Evolutionary conservation across 2,113 vertebrate genomes (phyloP).

Genomic region (Phyllopteryx taeniolatus): DNA sequence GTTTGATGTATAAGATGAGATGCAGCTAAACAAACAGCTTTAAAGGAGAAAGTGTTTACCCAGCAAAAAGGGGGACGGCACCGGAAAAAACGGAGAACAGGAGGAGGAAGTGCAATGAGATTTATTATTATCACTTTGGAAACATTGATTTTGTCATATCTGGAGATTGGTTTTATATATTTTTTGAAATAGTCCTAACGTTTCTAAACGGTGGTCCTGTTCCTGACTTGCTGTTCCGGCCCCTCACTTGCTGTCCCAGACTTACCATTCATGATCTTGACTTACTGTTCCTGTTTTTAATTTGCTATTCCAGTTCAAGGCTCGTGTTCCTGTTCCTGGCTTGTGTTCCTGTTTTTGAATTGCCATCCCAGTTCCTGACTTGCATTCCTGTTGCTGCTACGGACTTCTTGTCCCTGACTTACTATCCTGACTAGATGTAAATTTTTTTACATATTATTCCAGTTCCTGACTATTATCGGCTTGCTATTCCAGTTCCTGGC

Average conservation of each 20-base stretch:
- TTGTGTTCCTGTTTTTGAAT: neutral
- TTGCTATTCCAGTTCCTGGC: neutral
- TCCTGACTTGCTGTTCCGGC: neutral
- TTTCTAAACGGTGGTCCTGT: neutral
- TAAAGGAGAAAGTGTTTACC: conserved; percentile 50
- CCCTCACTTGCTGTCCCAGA: neutral
- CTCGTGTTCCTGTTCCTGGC: neutral
- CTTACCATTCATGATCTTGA: neutral
- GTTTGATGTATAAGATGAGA: conserved; percentile 63
- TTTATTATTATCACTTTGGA: neutral
- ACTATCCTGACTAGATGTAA: neutral
- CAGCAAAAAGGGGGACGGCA: conserved; percentile 29
- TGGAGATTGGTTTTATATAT: neutral
- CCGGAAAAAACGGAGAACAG: neutral
- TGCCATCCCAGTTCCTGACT: neutral
- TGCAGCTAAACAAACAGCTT: conserved; percentile 52
- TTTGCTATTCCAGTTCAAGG: neutral
- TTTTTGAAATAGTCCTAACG: neutral
- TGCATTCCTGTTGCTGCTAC: neutral
- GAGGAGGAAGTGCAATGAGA: neutral
- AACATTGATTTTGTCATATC: neutral
- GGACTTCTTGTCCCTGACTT: neutral
- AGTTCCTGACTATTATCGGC: neutral
- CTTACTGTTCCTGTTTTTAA: neutral
- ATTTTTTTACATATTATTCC: neutral